A percentile compares a stretch with the other conserved stretches of the same genome.
phyloP scores from a whole-genome alignment of 2,888 invertebrate genomes.

The Drosophila subquinaria region DNA sequence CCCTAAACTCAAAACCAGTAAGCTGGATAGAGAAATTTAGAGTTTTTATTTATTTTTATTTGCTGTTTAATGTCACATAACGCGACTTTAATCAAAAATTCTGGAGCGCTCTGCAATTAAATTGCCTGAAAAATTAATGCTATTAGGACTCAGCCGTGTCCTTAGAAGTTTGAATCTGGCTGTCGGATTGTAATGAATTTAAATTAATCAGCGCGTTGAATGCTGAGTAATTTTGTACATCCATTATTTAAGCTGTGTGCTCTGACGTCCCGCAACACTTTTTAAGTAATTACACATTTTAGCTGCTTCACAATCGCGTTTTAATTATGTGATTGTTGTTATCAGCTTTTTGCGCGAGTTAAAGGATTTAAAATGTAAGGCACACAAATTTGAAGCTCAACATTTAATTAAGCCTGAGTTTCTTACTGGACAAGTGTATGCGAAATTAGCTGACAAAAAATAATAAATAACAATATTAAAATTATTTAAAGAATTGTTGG shows the following conservation, averaged over 20 bases:
- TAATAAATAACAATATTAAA: too few species aligned
- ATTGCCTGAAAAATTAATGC: conserved; percentile 74
- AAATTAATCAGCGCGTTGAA: conserved; percentile 35
- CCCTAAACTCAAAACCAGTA: background rate
- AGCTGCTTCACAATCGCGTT: conserved; percentile 48
- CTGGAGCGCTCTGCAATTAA: conserved; percentile 66
- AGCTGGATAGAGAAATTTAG: conserved; percentile 32
- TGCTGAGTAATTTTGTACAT: conserved; percentile 52
- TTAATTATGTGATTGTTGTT: conserved; percentile 42
- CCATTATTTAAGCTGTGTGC: conserved; percentile 21
- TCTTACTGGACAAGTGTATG: background rate
- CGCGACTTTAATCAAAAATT: conserved; percentile 54
- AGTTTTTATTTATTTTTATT: conserved; percentile 45
- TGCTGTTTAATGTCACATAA: conserved; percentile 45
- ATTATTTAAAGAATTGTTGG: too few species aligned
- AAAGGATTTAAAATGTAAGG: background rate
- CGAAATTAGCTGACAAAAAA: too few species aligned
- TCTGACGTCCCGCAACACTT: conserved; percentile 1
- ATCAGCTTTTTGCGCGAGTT: background rate
- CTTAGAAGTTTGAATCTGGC: background rate
- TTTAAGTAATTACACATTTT: conserved; percentile 60
- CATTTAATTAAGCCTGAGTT: background rate
- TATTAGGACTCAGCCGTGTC: conserved; percentile 19
- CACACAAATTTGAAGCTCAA: background rate
- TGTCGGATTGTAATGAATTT: conserved; percentile 46